Evolutionary conservation across 2,888 invertebrate species (phyloP), one percentile per base, ranked within the genome.

Genomic region (Seira sanloemensis): DNA sequence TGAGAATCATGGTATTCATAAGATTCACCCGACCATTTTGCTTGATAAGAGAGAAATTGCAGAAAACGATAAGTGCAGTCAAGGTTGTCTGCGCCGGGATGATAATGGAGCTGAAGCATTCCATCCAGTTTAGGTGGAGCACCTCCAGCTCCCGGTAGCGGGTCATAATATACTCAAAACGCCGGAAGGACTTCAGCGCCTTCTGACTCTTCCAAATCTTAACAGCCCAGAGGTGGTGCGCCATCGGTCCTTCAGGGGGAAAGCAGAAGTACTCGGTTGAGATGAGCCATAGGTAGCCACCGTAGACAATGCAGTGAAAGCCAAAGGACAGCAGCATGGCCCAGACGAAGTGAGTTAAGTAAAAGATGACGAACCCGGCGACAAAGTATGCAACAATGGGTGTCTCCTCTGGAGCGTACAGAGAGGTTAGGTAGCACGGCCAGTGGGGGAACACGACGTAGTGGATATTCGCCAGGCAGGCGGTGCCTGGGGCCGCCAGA

Each of bases 391-490:
- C 19, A 4, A 25, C 12, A 5, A 2, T 16, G 1, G 71, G 4
- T 5, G 2, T 37, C 67, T 79, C 5, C 2, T 67, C 67, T 0
- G 54, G 23, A 1, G 71, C 62, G 5, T 74, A 26, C 1, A 80
- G 18, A 0, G 80, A 80, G 1, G 54, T 27, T 5, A 80, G 9
- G 25, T 80, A 80, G 21, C 72, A 73, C 2, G 80, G 80, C 74
- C 80, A 80, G 16, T 62, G 16, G 4, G 74, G 74, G 23, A 80
- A 80, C 16, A 74, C 37, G 26, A 80, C 0, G 19, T 54, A 80
- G 24, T 80, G 80, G 7, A 9, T 74, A 19, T 68, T 75, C 7
- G 74, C 68, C 1, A 74, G 2, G 16, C 74, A 0, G 4, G 54
- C 80, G 5, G 23, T n/a, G 7, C 26, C 12, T 9, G 80, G 80